Evolutionary conservation across 2,113 vertebrate genomes (phyloP), one percentile per base, ranked within the genome.

Genomic region (Anarrhichthys ocellatus): DNA sequence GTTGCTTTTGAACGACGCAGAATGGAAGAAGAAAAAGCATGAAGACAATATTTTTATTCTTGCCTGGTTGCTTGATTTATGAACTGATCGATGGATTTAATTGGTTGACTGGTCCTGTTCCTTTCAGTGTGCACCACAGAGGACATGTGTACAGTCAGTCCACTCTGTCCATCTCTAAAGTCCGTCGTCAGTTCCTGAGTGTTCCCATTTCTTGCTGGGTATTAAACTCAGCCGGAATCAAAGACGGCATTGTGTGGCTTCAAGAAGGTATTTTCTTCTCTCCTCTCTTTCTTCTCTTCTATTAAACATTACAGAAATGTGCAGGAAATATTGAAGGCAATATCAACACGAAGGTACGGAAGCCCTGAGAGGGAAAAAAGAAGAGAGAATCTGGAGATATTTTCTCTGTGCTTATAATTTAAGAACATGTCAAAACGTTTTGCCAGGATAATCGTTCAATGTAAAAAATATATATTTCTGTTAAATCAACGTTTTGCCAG

Each of bases 101-200:
- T 9, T 18, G 14, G 18, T 1, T 46, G 9, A 72, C 0, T 52
- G 59, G 20, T 62, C 13, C 22, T 38, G 1, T 84, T 7, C 32
- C 6, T 80, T 46, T n/a, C 20, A 94, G 93, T 50, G 1, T 6
- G 20, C 10, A 4, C 0, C 0, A 48, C 0, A 14, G 22, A 3
- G 58, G 44, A 1, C 44, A 0, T 2, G 80, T 90, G 22, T 82
- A 34, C 0, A 17, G 24, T 27, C 0, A 2, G 50, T 91, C 89
- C 75, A 90, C 9, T 29, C 86, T 94, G 68, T 63, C 63, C 79
- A 93, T 94, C 32, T 81, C 88, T 4, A 4, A 78, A 34, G 93
- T 94, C 3, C 78, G 8, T 6, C 63, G 2, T 22, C 24, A 61
- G 5, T 89, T 93, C 77, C 81, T 94, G 15, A 76, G 91, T 1